A percentile compares a stretch with the other conserved stretches of the same genome.
Conservation (phyloP, 2,888 invertebrate genomes). For the Andrena hattorfiana region DNA sequence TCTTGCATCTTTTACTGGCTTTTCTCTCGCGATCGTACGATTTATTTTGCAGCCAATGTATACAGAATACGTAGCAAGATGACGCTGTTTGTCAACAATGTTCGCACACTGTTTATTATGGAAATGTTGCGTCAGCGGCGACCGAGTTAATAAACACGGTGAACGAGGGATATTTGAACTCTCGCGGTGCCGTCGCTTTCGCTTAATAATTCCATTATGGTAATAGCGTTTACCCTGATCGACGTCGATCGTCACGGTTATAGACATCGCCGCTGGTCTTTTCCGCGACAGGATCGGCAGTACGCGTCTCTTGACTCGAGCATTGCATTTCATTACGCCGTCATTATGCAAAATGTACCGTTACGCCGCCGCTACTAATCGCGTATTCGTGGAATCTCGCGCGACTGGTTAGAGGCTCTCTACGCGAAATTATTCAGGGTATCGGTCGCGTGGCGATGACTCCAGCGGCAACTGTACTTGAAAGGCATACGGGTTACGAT, state of each 20-base stretch:
- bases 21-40: background rate
- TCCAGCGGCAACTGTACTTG: background rate
- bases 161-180: conserved; percentile 8
- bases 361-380: conserved; percentile 35
- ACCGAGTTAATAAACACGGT: conserved; percentile 13
- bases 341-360: conserved; percentile 56
- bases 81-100: background rate
- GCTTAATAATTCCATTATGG: conserved; percentile 46
- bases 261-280: conserved; percentile 21
- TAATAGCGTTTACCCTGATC: conserved; percentile 48
- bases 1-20: background rate
- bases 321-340: conserved; percentile 44
- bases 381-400: conserved; percentile 18
- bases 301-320: background rate
- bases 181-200: background rate
- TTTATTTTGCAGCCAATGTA: background rate
- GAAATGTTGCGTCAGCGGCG: background rate
- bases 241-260: conserved; percentile 11
- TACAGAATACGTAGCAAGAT: background rate
- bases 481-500: background rate
- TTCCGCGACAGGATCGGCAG: conserved; percentile 21
- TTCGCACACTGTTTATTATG: background rate
- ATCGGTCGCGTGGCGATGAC: conserved; percentile 2
- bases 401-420: conserved; percentile 3
- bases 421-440: conserved; percentile 15